Evolutionary conservation across 2,113 vertebrate genomes (phyloP).

Genomic region (Myiozetetes cayanensis): DNA sequence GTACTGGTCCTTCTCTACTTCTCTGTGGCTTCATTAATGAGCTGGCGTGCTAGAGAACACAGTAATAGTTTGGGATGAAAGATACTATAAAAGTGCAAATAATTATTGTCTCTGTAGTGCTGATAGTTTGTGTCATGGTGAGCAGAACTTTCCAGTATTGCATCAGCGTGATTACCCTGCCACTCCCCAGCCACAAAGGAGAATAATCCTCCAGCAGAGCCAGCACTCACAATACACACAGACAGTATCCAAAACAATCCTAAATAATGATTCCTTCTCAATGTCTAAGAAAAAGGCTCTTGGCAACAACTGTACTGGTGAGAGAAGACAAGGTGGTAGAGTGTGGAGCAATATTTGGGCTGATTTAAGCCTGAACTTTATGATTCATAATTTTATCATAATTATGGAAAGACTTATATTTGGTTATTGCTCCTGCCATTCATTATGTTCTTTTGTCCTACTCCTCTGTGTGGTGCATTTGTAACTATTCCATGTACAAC

Average conservation of each 20-base stretch:
- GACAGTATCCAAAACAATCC: not conserved
- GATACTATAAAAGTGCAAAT: not conserved
- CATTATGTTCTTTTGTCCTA: not conserved
- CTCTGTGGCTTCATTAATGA: not conserved
- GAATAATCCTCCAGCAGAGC: not conserved
- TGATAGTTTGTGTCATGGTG: slow-evolving; percentile 1
- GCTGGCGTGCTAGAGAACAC: not conserved
- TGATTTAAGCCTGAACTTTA: not conserved
- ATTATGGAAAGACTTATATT: not conserved
- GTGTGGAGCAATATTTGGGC: not conserved
- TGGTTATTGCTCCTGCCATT: not conserved
- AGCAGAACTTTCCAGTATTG: slow-evolving; percentile 56
- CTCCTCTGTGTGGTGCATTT: not conserved
- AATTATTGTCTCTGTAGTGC: not conserved
- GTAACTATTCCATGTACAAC: not conserved
- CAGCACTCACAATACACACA: slow-evolving; percentile 22
- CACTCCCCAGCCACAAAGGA: slow-evolving; percentile 45
- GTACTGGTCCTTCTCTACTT: not conserved
- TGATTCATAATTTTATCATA: not conserved
- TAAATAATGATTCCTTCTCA: not conserved
- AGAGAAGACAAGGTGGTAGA: not conserved
- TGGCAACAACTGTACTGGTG: not conserved
- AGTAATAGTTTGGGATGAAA: not conserved
- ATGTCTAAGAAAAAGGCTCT: not conserved
- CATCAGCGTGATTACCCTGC: slow-evolving; percentile 35